Conservation (phyloP, 2,888 invertebrate species). For the Ormyrus labotus region DNA sequence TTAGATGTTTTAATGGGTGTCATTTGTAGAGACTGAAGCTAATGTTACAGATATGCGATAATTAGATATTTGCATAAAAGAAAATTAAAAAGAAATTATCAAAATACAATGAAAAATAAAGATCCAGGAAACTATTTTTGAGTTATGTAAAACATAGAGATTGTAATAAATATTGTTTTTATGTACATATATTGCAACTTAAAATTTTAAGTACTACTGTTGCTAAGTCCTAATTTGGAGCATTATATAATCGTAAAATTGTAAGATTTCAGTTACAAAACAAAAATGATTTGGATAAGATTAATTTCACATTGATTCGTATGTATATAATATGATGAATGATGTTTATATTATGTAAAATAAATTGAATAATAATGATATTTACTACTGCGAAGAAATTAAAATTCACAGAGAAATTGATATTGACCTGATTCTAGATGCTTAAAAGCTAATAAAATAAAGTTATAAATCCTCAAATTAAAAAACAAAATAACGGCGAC, state of each 20-base stretch:
- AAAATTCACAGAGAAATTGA: slow-evolving; percentile 32
- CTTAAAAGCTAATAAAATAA: slow-evolving; percentile 41
- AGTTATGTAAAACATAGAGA: too few species aligned
- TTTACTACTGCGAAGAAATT: slow-evolving; percentile 29
- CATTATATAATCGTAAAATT: background rate
- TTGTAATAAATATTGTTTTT: too few species aligned
- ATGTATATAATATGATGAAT: background rate
- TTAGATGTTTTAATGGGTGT: slow-evolving; percentile 13
- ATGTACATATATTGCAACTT: too few species aligned
- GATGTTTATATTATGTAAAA: slow-evolving; percentile 12
- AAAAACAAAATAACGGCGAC: slow-evolving; percentile 41
- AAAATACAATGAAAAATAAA: too few species aligned
- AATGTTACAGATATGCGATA: slow-evolving; percentile 19
- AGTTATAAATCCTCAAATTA: slow-evolving; percentile 29
- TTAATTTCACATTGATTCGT: background rate
- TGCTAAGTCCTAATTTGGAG: slow-evolving; percentile 14
- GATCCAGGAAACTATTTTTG: too few species aligned
- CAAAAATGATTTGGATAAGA: background rate
- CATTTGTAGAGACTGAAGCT: slow-evolving; percentile 34
- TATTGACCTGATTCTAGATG: slow-evolving; percentile 36
- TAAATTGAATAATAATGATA: slow-evolving; percentile 32
- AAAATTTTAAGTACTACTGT: too few species aligned
- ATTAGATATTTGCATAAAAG: background rate
- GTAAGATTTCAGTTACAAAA: slow-evolving; percentile 1
- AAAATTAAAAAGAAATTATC: too few species aligned